Conservation (phyloP, 2,888 invertebrate genomes). For the Stenotaenia linearis region DNA sequence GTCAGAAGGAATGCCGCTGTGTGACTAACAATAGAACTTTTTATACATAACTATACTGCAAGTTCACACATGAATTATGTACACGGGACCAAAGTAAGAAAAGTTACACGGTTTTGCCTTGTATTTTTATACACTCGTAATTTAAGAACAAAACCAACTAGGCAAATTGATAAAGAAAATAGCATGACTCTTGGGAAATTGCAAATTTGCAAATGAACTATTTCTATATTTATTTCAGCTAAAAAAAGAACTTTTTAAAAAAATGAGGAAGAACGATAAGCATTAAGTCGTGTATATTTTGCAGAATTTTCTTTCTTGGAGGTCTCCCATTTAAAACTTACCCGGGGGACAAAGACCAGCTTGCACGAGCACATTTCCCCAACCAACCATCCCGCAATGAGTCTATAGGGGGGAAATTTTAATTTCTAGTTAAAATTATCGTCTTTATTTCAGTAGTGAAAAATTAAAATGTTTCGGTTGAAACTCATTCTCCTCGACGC, state of each 20-base stretch:
- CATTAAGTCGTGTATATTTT: background rate
- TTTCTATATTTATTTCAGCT: background rate
- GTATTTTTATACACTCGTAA: background rate
- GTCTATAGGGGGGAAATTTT: slow-evolving; percentile 1
- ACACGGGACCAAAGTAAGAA: background rate
- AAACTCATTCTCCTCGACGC: background rate
- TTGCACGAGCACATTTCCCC: background rate
- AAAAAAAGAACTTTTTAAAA: background rate
- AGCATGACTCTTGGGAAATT: background rate
- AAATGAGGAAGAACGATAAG: background rate
- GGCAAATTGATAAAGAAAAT: no score
- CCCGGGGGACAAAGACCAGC: background rate
- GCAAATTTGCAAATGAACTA: no score
- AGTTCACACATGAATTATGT: background rate
- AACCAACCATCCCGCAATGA: background rate
- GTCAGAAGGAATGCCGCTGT: background rate
- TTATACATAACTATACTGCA: background rate
- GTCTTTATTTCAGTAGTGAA: slow-evolving; percentile 2
- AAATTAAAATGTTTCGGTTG: background rate
- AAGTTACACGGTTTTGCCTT: background rate
- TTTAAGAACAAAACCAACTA: background rate
- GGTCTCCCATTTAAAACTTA: background rate
- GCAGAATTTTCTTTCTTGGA: background rate
- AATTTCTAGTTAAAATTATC: slow-evolving; percentile 21
- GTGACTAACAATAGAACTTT: background rate